These are phyloP conservation scores for Apis mellifera DNA, from an alignment of 1,140 invertebrate species.

Conservation along the genomic window DNA sequence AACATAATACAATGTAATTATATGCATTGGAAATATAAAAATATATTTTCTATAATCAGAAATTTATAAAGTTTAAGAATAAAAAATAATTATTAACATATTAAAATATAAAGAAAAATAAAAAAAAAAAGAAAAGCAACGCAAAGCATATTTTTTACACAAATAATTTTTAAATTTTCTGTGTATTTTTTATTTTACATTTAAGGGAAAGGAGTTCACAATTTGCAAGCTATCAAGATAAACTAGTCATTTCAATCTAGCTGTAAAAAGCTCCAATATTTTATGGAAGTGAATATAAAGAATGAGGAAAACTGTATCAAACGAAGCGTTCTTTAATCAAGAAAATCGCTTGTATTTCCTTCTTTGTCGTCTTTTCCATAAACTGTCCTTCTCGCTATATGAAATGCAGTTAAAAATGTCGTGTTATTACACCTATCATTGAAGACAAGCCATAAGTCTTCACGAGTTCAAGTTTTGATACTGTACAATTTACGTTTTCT, in stretches of 20 bases:
- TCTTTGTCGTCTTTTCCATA: background rate
- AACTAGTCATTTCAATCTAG: background rate
- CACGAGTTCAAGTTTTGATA: background rate
- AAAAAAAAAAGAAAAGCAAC: no score
- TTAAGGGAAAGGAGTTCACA: background rate
- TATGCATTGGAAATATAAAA: background rate
- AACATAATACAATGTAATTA: background rate
- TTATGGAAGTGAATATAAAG: background rate
- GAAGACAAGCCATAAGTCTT: background rate
- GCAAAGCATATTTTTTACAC: background rate
- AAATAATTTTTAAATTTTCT: no score
- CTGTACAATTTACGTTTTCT: background rate
- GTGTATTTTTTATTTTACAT: background rate
- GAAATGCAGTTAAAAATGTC: background rate
- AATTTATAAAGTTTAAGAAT: background rate
- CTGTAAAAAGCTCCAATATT: background rate
- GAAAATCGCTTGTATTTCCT: slow-evolving; percentile 34
- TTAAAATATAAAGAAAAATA: no score
- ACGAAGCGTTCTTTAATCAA: slow-evolving; percentile 29
- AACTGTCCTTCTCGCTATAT: background rate
- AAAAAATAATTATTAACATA: background rate
- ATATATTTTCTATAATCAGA: background rate
- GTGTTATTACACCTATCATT: slow-evolving; percentile 28
- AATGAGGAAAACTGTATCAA: background rate
- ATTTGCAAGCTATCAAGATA: background rate